A percentile compares a stretch with the other conserved stretches of the same genome.
Conservation (phyloP, 2,797 vertebrate species). For the Podargus strigoides region DNA sequence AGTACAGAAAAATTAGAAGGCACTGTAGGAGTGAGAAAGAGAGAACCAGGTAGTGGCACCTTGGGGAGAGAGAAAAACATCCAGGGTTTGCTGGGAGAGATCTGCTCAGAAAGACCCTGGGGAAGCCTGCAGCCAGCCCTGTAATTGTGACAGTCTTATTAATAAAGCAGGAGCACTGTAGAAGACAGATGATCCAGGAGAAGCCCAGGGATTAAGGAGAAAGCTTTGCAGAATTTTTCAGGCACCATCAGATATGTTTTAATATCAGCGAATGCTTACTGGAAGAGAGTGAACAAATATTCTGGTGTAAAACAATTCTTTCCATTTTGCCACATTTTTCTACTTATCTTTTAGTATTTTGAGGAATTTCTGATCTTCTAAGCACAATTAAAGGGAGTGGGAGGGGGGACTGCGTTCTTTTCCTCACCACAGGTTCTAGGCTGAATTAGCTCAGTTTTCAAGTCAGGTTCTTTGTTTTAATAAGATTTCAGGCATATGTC, state of each 20-base stretch:
- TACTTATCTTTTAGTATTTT: not conserved
- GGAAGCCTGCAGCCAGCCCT: not conserved
- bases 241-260: not conserved
- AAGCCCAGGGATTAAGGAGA: constrained; percentile 20
- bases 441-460: constrained; percentile 15
- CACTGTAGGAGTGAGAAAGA: not conserved
- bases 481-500: constrained; percentile 19
- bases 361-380: not conserved
- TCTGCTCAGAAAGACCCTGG: not conserved
- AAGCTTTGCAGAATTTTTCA: constrained; percentile 36
- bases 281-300: constrained; percentile 18
- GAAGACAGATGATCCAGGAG: constrained; percentile 10
- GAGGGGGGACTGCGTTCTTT: not conserved
- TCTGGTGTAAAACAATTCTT: not conserved
- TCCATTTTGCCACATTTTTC: not conserved
- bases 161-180: not conserved
- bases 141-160: not conserved
- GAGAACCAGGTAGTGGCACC: not conserved
- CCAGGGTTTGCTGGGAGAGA: not conserved
- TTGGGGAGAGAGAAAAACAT: not conserved
- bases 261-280: not conserved
- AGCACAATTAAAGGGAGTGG: not conserved
- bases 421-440: not conserved
- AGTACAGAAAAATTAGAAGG: not conserved
- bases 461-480: constrained; percentile 22